Evolutionary conservation across 2,888 invertebrate species (phyloP).

Genomic region (Leucoptera coffeella): DNA sequence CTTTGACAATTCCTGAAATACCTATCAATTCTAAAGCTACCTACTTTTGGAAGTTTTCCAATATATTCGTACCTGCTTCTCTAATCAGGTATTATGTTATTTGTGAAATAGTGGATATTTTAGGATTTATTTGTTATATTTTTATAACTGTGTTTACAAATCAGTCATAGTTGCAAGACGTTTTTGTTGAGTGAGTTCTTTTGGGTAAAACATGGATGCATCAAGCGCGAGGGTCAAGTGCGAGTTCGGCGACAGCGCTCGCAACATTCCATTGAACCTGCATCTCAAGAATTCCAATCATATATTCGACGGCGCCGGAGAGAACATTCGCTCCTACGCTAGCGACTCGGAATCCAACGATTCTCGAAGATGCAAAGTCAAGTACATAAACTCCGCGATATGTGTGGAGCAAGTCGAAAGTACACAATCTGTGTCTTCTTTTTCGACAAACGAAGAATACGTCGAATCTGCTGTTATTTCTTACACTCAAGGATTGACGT

Average conservation of each 20-base stretch:
- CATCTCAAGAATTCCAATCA: conserved; percentile 19
- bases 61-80: too few relatives aligned
- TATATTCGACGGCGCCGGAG: conserved; percentile 38
- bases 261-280: conserved; percentile 11
- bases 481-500: conserved; percentile 35
- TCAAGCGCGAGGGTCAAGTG: too few relatives aligned
- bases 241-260: conserved; percentile 34
- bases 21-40: too few relatives aligned
- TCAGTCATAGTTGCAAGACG: too few relatives aligned
- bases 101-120: too few relatives aligned
- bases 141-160: too few relatives aligned
- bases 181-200: too few relatives aligned
- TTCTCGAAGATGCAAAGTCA: conserved; percentile 32
- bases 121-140: too few relatives aligned
- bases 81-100: too few relatives aligned
- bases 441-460: conserved; percentile 10
- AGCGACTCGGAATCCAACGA: conserved; percentile 35
- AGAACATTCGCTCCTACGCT: conserved; percentile 30
- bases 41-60: too few relatives aligned
- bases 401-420: conserved; percentile 46
- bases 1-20: too few relatives aligned
- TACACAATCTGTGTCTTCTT: conserved; percentile 32
- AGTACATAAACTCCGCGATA: conserved; percentile 57
- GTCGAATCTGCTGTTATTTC: conserved; percentile 14
- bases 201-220: too few relatives aligned